These are phyloP conservation scores for Tursiops truncatus DNA, from an alignment of 2,113 vertebrate genomes.

Conservation along the genomic window DNA sequence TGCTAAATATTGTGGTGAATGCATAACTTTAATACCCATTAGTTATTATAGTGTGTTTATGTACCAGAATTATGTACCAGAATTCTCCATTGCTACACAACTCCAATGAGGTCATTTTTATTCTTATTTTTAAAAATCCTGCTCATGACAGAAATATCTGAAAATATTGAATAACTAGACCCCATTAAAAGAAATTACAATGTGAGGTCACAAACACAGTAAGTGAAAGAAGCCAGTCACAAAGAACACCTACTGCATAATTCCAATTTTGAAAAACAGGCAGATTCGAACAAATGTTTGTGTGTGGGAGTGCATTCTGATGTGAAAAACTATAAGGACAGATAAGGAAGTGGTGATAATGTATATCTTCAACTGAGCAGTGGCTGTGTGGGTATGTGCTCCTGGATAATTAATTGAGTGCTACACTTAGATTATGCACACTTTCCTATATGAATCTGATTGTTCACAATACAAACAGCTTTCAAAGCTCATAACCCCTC, in stretches of 20 bases:
- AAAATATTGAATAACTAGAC: not conserved
- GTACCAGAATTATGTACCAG: not conserved
- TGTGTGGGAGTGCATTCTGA: too few relatives aligned
- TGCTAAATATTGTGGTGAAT: not conserved
- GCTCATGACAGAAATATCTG: not conserved
- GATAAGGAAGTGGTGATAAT: not conserved
- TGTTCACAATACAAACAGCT: not conserved
- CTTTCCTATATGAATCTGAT: not conserved
- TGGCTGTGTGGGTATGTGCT: not conserved
- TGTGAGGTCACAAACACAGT: not conserved
- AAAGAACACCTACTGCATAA: not conserved
- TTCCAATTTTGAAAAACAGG: not conserved
- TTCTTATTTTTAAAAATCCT: not conserved
- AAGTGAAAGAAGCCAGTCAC: not conserved
- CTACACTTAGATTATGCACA: not conserved
- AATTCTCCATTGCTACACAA: not conserved
- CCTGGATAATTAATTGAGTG: not conserved
- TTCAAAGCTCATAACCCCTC: not conserved
- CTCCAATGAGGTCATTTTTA: not conserved
- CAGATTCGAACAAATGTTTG: not conserved
- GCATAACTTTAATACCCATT: not conserved
- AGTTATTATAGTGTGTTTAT: not conserved
- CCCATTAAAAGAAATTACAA: not conserved
- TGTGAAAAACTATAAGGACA: not conserved
- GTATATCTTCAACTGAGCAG: not conserved